phyloP scores from a whole-genome alignment of 2,797 vertebrate species.

The Peromyscus nudipes region DNA sequence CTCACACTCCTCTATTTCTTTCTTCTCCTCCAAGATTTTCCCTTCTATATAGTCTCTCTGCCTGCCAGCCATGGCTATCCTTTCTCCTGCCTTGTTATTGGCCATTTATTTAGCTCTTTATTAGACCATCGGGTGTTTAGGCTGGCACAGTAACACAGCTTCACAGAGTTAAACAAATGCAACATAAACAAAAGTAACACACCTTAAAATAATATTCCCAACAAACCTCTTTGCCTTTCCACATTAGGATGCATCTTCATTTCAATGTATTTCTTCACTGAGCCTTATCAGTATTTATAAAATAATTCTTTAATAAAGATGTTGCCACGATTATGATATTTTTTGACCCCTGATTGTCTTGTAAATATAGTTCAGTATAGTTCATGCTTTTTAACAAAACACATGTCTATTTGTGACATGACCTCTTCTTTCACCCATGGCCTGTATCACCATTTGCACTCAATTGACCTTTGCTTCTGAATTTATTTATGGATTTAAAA shows the following conservation, averaged over 20 bases:
- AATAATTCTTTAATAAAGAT: conserved; percentile 9
- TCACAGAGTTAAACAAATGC: too few relatives aligned
- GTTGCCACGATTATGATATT: neutral
- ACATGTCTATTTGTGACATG: neutral
- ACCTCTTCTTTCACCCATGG: neutral
- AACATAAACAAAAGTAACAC: too few relatives aligned
- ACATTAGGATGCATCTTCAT: neutral
- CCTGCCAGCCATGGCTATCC: too few relatives aligned
- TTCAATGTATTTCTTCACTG: neutral
- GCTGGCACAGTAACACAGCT: too few relatives aligned
- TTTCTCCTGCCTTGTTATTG: too few relatives aligned
- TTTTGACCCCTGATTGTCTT: neutral
- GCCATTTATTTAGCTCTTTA: too few relatives aligned
- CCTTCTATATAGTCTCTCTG: too few relatives aligned
- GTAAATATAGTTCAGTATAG: neutral
- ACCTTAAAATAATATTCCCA: too few relatives aligned
- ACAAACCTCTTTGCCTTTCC: neutral
- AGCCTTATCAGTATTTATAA: neutral
- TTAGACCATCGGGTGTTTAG: too few relatives aligned
- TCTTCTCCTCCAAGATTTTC: too few relatives aligned
- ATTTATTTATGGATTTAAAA: neutral
- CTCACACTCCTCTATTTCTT: too few relatives aligned
- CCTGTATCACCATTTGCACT: neutral
- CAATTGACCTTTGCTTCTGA: neutral
- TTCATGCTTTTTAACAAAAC: neutral